phyloP scores from a whole-genome alignment of 2,113 vertebrate species.

The Pteruthius melanotis region DNA sequence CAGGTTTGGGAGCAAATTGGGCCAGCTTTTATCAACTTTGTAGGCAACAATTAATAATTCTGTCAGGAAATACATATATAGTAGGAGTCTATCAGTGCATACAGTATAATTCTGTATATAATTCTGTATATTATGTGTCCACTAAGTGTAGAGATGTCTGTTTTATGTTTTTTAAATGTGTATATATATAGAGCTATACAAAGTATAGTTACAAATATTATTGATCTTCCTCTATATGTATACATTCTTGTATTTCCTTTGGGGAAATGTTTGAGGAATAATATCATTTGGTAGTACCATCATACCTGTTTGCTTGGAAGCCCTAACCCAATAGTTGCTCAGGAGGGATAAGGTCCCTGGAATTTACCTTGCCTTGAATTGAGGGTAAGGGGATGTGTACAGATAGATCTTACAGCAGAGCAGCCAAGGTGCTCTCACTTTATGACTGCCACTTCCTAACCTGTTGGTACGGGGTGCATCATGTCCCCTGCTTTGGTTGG shows the following conservation, averaged over 20 bases:
- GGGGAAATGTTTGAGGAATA: not conserved
- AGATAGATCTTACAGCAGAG: not conserved
- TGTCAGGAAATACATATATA: not conserved
- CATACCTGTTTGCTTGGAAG: not conserved
- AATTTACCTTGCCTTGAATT: not conserved
- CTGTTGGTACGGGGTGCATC: not conserved
- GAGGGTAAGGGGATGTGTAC: not conserved
- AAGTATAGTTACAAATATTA: not conserved
- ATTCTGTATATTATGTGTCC: not conserved
- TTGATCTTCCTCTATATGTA: not conserved
- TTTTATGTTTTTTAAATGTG: not conserved
- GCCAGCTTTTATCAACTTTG: not conserved
- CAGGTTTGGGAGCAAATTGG: not conserved
- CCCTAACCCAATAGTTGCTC: not conserved
- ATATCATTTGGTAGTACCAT: not conserved
- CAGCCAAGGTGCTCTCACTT: not conserved
- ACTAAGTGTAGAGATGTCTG: not conserved
- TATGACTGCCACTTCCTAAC: not conserved
- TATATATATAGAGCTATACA: not conserved
- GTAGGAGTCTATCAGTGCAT: not conserved
- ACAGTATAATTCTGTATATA: not conserved
- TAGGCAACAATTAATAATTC: not conserved
- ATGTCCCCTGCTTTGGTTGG: fast-evolving
- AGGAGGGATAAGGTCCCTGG: not conserved
- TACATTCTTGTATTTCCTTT: not conserved